Conservation (phyloP, 1,140 invertebrate genomes). For the Orussus abietinus region DNA sequence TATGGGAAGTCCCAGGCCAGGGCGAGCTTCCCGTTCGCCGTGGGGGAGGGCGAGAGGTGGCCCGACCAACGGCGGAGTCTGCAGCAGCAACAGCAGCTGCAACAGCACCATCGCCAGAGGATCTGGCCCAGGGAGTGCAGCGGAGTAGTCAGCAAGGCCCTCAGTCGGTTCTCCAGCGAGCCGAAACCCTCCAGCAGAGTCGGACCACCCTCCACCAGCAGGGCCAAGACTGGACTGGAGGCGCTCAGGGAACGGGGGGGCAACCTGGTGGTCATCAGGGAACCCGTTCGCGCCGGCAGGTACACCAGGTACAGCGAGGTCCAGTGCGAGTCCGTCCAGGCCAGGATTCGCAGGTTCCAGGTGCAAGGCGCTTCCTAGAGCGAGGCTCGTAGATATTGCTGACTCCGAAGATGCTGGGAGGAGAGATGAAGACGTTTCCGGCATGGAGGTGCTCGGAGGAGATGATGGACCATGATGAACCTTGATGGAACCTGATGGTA, state of each 20-base stretch:
- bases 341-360: conserved; percentile 54
- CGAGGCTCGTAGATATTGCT: too few relatives aligned
- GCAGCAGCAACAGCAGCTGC: too few relatives aligned
- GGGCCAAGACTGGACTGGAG: conserved; percentile 31
- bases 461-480: too few relatives aligned
- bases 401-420: too few relatives aligned
- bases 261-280: conserved; percentile 56
- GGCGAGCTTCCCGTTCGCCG: conserved; percentile 44
- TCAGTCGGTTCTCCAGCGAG: conserved; percentile 49
- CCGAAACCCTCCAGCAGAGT: too few relatives aligned
- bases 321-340: conserved; percentile 56
- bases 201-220: too few relatives aligned
- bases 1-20: conserved; percentile 45
- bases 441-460: too few relatives aligned
- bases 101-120: conserved; percentile 27
- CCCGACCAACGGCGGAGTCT: conserved; percentile 37
- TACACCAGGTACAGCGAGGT: conserved; percentile 56
- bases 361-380: conserved; percentile 47
- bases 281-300: conserved; percentile 51
- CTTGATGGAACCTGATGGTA: too few relatives aligned
- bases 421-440: too few relatives aligned
- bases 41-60: conserved; percentile 29
- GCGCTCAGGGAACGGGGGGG: conserved; percentile 45
- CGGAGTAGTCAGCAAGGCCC: conserved; percentile 51
- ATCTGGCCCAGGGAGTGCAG: conserved; percentile 52